Base-by-base conservation (phyloP, 2,113 vertebrate species). In the Dipodomys spectabilis region DNA sequence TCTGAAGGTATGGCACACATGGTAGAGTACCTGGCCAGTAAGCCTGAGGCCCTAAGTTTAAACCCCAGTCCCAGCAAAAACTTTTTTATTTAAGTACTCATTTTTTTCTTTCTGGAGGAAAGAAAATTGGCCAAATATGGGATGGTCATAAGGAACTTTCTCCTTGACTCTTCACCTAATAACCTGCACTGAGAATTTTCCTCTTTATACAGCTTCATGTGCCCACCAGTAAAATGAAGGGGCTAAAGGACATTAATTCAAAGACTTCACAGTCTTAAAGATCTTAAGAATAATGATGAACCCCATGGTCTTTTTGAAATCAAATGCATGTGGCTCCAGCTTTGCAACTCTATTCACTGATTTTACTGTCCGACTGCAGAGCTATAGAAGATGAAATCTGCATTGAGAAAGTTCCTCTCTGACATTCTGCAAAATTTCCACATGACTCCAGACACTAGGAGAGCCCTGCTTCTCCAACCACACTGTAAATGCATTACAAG, bases 191-290 rank as follows among this genome's bases (percentile, higher is more conserved):
- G 30, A 81, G 16, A 75, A 30, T 45, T 0, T 45, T 85, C 9
- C 45, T 20, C 27, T 73, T 30, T 80, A 28, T 45, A 27, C 0
- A n/a, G 62, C 32, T 83, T 74, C 53, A 75, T 91, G 89, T 15
- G 9, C 71, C 64, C 49, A 39, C 87, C 79, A 72, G 2, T 81
- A 69, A 91, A 79, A 74, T 75, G 71, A 84, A 44, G 30, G 39
- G 20, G 6, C 13, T 69, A 91, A 92, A 67, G 85, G 69, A 73
- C 92, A 83, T 82, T 80, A 88, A 79, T 80, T 57, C 39, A 62
- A 82, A 86, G 28, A 23, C 19, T 72, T 7, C 64, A 81, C 2
- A 35, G 6, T 13, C 39, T 25, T 65, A 49, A 81, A 77, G 9
- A 32, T 6, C 18, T 22, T 53, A 73, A 78, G 68, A 44, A 89